Conservation (phyloP, 2,888 invertebrate species). For the Flexamia atlantica region DNA sequence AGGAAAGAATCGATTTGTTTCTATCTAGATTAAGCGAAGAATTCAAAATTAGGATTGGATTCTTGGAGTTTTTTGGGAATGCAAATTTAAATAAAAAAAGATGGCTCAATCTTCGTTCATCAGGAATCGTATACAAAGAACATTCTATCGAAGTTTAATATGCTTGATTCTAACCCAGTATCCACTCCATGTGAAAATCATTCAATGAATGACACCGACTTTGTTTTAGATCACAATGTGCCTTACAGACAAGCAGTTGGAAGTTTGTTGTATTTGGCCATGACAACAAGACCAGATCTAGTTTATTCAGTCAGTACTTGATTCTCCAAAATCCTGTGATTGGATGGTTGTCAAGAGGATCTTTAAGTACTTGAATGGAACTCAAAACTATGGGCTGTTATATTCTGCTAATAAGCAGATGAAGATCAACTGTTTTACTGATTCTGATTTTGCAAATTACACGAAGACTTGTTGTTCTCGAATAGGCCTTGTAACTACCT, state of each 20-base stretch:
- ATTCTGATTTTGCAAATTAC: conserved; percentile 73
- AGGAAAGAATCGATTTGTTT: background rate
- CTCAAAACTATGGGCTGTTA: background rate
- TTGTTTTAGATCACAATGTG: background rate
- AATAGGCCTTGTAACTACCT: conserved; percentile 68
- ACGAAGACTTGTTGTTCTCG: conserved; percentile 71
- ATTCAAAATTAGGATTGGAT: background rate
- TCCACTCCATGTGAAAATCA: background rate
- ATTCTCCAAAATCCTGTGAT: background rate
- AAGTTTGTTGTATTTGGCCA: background rate
- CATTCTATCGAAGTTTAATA: background rate
- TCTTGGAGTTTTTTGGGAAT: background rate
- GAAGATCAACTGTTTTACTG: conserved; percentile 69
- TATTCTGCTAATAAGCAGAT: background rate
- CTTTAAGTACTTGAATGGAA: background rate
- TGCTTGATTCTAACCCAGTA: background rate
- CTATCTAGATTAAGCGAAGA: no score
- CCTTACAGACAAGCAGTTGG: background rate
- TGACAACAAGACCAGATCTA: background rate
- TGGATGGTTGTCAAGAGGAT: background rate
- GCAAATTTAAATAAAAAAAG: background rate
- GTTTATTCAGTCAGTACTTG: background rate
- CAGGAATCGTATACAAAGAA: background rate
- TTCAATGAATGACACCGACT: background rate
- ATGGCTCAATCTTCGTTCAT: background rate